Evolutionary conservation across 2,113 vertebrate genomes (phyloP), one percentile per base, ranked within the genome.

Genomic region (Thomomys bottae): DNA sequence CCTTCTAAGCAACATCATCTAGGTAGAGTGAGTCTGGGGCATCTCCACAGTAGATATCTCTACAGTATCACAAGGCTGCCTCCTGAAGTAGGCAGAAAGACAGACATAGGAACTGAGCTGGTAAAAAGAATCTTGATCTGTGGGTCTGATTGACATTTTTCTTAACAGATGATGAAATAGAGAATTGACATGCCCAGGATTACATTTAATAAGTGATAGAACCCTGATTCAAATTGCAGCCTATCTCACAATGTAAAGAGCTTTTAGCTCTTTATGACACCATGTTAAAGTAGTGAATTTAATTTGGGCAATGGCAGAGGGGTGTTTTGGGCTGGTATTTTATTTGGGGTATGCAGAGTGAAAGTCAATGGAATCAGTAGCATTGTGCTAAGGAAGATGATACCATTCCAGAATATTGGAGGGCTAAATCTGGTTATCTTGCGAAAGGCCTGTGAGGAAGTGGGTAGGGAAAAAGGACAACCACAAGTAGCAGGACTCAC

Each of bases 91-190:
- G 57, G 57, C 57, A 17, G 57, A 21, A 59, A 5, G 57, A 21
- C 57, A 59, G 57, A 59, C 57, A 59, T 15, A 21, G 20, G 14
- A 59, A 6, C 20, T 59, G 57, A 59, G 15, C 57, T 59, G 57
- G 20, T 59, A 17, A 15, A 17, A 15, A 59, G 57, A 59, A 4
- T 10, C 57, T 59, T 59, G 57, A 21, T 18, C 15, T 59, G 57
- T 59, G 57, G 57, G 20, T 59, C 57, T 59, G 57, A 15, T 59
- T 59, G 57, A 24, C 34, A 79, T 63, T 80, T 80, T 87, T 64
- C 42, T 92, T 89, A 81, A 67, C 26, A 89, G 24, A 30, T 84
- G 63, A 73, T 49, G 85, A 87, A 67, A 67, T 34, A 68, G 36
- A 92, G 40, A 66, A 30, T 18, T 61, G 38, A 75, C 75, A 83